A percentile compares a stretch with the other conserved stretches of the same genome.
These are phyloP conservation scores for Equus quagga DNA, from an alignment of 2,113 vertebrate genomes.

Conservation along the genomic window DNA sequence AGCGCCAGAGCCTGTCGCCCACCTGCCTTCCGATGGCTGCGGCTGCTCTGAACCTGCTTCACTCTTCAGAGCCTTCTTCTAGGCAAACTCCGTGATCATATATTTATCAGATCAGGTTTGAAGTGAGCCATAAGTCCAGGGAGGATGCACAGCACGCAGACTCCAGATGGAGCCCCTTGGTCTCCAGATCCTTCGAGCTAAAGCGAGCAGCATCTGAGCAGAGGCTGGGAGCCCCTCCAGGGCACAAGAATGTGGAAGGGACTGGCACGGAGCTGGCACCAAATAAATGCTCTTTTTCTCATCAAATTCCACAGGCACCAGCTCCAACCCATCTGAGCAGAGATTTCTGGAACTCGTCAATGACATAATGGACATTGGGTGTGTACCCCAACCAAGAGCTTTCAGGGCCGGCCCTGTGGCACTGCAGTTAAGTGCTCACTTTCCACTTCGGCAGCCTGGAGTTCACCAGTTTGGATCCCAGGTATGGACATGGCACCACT, in stretches of 20 bases:
- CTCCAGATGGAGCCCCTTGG: rapidly evolving
- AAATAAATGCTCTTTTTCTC: background rate
- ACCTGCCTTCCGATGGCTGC: rapidly evolving
- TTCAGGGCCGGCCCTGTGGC: no score
- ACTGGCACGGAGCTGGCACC: background rate
- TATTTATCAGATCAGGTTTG: background rate
- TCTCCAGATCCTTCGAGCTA: background rate
- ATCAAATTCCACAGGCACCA: rapidly evolving
- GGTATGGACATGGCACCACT: no score
- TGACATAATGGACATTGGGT: rapidly evolving
- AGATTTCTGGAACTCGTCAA: rapidly evolving
- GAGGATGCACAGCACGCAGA: background rate
- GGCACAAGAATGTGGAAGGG: no score
- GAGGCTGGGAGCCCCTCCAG: rapidly evolving
- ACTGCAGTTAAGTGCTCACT: no score
- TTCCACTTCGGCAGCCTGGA: no score
- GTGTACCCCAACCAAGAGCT: rapidly evolving
- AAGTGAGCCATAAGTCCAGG: background rate
- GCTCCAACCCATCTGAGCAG: no score
- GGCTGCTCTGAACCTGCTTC: no score
- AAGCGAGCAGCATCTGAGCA: background rate
- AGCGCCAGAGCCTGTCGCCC: rapidly evolving
- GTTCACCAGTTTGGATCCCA: no score
- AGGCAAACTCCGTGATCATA: rapidly evolving
- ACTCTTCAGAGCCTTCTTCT: background rate